Evolutionary conservation across 2,888 invertebrate genomes (phyloP), one percentile per base, ranked within the genome.

Genomic region (Pegoplata infirma): DNA sequence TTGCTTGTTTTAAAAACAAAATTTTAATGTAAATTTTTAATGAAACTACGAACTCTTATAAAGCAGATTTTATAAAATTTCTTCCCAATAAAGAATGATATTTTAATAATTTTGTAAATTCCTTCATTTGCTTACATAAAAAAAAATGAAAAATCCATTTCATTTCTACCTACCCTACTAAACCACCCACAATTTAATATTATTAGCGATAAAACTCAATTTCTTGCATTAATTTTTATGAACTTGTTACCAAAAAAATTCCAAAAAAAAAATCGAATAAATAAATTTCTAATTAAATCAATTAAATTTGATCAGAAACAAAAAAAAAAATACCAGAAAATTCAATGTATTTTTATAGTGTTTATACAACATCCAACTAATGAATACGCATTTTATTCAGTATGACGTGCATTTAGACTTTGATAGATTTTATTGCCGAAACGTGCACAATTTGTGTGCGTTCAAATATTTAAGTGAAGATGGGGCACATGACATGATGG

Each of bases 361-460:
- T 36, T n/a, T 40, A 36, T 53, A 25, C 12, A 44, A 51, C 3
- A 32, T n/a, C 55, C 25, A 17, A 55, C 25, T 21, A 36, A 40
- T 40, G 49, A 49, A 28, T 58, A 51, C 56, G 28, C 49, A 51
- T 28, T 56, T 49, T 47, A 28, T 72, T 36, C n/a, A 25, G 21
- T 28, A 58, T 61, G 28, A 40, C 49, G 49, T 72, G 67, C 78
- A 71, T 71, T 73, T 77, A 56, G 76, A 76, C 75, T 76, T 81
- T 80, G 79, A 80, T 77, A 77, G 79, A 81, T 81, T 82, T 82
- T 82, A 82, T 81, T 81, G 81, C 55, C 68, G 63, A 76, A 81
- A 82, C 82, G 82, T 82, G 82, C 49, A 7, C 23, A 51, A 63
- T 28, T 16, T 58, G 28, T 17, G 68, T 71, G 76, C 63, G 73